Percentiles rank a stretch among this genome's conserved stretches.
Conservation (phyloP, 2,888 invertebrate species). For the Mesoligia furuncula region DNA sequence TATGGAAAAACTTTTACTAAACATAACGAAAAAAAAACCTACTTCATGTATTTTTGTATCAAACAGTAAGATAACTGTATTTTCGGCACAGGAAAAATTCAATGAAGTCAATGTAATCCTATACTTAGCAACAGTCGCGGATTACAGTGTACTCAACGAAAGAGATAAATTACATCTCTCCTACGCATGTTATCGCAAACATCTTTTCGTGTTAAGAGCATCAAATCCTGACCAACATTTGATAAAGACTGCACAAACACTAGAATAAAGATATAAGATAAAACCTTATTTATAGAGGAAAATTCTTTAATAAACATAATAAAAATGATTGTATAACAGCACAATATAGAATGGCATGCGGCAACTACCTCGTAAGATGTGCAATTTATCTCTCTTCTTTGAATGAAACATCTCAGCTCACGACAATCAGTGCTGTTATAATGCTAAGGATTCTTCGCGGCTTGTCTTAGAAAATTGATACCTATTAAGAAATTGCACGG, state of each 20-base stretch:
- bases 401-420: conserved; percentile 47
- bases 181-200: conserved; percentile 22
- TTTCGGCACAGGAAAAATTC: not conserved
- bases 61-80: not conserved
- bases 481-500: conserved; percentile 15
- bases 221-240: conserved; percentile 44
- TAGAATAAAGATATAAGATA: conserved; percentile 54
- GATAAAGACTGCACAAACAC: conserved; percentile 56
- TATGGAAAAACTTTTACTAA: not conserved
- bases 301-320: conserved; percentile 53
- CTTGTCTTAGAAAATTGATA: conserved; percentile 23
- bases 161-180: conserved; percentile 38
- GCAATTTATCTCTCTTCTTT: conserved; percentile 53
- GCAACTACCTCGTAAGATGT: conserved; percentile 39
- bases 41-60: not conserved
- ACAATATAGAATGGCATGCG: conserved; percentile 51
- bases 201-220: conserved; percentile 30
- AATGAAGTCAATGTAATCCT: not conserved
- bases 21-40: not conserved
- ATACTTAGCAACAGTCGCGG: not conserved
- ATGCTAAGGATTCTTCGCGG: conserved; percentile 33
- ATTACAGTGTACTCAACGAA: not conserved
- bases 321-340: conserved; percentile 57
- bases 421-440: conserved; percentile 32
- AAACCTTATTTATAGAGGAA: conserved; percentile 41